Conservation (phyloP, 2,888 invertebrate species). For the Pegoplata infirma region DNA sequence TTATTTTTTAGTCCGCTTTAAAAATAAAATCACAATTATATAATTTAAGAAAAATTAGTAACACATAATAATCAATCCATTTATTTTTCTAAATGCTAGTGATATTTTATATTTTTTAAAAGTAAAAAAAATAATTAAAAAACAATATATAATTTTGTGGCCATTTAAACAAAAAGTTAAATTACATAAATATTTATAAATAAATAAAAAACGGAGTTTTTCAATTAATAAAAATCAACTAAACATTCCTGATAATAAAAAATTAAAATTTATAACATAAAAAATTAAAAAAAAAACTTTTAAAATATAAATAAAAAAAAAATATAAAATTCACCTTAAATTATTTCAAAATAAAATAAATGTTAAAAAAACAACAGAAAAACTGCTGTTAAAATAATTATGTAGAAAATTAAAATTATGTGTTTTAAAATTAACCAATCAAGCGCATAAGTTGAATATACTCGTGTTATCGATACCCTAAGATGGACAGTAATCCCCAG, state of each 20-base stretch:
- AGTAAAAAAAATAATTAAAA: neutral
- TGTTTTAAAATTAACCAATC: neutral
- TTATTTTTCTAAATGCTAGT: constrained; percentile 21
- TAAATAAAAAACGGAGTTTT: neutral
- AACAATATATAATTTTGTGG: constrained; percentile 31
- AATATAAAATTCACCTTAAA: neutral
- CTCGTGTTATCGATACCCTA: too few species aligned
- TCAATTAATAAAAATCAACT: neutral
- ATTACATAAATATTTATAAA: constrained; percentile 6
- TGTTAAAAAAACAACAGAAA: too few species aligned
- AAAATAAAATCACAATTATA: neutral
- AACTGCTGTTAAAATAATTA: constrained; percentile 28
- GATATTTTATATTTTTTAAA: constrained; percentile 27
- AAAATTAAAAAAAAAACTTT: constrained; percentile 25
- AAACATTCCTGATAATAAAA: constrained; percentile 12
- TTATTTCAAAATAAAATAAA: constrained; percentile 2
- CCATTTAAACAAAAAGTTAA: constrained; percentile 14
- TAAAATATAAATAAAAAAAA: constrained; percentile 10
- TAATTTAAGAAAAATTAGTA: constrained; percentile 1
- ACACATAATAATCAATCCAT: neutral
- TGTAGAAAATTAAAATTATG: neutral
- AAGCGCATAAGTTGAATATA: too few species aligned
- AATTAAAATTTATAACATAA: constrained; percentile 13
- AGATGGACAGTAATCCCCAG: too few species aligned
- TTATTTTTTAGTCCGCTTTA: neutral